These are phyloP conservation scores for Pogonocichla stellata DNA, from an alignment of 2,113 vertebrate species.

Conservation along the genomic window DNA sequence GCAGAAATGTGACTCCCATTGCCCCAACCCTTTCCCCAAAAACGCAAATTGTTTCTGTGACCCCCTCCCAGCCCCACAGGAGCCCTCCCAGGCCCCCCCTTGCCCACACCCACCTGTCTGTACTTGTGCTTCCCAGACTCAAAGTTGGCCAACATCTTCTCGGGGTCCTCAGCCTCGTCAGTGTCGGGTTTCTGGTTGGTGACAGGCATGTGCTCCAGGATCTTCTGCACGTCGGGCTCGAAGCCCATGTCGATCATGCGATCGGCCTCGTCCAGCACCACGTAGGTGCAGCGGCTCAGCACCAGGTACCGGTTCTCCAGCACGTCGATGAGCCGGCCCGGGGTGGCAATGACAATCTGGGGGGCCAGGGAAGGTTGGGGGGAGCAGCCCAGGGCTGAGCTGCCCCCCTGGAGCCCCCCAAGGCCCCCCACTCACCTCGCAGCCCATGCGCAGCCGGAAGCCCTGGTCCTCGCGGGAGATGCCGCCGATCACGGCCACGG, in stretches of 20 bases:
- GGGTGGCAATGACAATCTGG: conserved; percentile 96
- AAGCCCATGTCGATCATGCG: conserved; percentile 99
- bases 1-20: fast-evolving
- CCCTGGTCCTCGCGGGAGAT: conserved; percentile 98
- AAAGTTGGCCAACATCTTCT: conserved; percentile 97
- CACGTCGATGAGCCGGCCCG: conserved; percentile 93
- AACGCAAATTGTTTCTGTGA: too few relatives aligned
- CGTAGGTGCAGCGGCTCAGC: conserved; percentile 94
- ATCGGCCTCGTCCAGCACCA: conserved; percentile 95
- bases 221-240: conserved; percentile 96
- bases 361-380: fast-evolving
- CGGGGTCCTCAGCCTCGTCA: conserved; percentile 93
- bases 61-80: too few relatives aligned
- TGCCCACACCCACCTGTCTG: conserved; percentile 83
- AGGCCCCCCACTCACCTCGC: conserved; percentile 76
- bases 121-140: conserved; percentile 98
- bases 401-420: fast-evolving
- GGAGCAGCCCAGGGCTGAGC: not conserved
- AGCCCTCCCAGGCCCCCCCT: fast-evolving
- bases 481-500: conserved; percentile 95
- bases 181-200: conserved; percentile 98
- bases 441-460: conserved; percentile 96
- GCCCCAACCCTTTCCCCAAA: not conserved
- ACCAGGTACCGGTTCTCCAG: conserved; percentile 97
- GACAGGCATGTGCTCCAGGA: conserved; percentile 96